Evolutionary conservation across 1,140 invertebrate genomes (phyloP).

Genomic region (Maniola jurtina): DNA sequence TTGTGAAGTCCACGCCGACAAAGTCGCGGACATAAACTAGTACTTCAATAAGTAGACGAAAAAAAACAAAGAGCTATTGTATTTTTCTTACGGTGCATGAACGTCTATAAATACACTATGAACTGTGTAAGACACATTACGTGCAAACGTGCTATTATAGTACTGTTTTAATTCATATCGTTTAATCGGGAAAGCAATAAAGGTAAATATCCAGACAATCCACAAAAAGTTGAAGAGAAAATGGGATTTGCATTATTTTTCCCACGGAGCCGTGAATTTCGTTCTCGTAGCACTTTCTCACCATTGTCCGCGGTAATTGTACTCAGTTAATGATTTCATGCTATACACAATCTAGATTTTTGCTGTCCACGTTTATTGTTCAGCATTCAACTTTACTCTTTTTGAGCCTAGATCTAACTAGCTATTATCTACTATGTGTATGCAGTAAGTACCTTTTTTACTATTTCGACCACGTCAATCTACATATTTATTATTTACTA

Average conservation of each 20-base stretch:
- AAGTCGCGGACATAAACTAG: too few relatives aligned
- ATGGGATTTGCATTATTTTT: slow-evolving; percentile 55
- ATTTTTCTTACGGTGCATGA: slow-evolving; percentile 3
- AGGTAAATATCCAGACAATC: slow-evolving; percentile 29
- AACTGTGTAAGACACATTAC: slow-evolving; percentile 4
- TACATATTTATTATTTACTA: too few relatives aligned
- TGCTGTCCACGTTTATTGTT: slow-evolving; percentile 41
- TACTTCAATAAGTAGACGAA: not conserved
- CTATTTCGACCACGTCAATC: too few relatives aligned
- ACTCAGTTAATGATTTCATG: slow-evolving; percentile 50
- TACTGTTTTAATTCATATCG: slow-evolving; percentile 18
- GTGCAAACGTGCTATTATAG: slow-evolving; percentile 9
- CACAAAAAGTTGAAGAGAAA: slow-evolving; percentile 44
- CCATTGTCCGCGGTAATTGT: slow-evolving; percentile 62
- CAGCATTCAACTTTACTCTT: slow-evolving; percentile 11
- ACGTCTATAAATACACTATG: not conserved
- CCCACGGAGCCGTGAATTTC: slow-evolving; percentile 57
- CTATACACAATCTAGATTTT: slow-evolving; percentile 44
- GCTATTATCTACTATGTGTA: too few relatives aligned
- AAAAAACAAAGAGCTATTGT: not conserved
- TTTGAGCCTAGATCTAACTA: not conserved
- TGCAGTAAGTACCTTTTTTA: too few relatives aligned
- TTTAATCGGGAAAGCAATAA: slow-evolving; percentile 28
- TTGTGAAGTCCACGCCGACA: too few relatives aligned
- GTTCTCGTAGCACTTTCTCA: slow-evolving; percentile 56